Evolutionary conservation across 2,113 vertebrate species (phyloP).

Genomic region (Eubucco bourcierii): DNA sequence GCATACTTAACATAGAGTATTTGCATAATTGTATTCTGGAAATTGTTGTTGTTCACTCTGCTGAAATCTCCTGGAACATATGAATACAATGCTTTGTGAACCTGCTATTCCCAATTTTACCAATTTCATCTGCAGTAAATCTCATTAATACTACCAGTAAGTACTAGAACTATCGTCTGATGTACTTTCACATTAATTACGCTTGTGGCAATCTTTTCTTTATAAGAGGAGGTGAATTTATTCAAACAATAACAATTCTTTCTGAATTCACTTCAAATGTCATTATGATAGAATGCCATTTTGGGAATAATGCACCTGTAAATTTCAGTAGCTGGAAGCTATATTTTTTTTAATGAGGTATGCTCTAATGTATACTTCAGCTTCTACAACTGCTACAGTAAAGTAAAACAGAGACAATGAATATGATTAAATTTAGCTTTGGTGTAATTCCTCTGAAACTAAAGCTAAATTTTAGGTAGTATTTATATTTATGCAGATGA

Average conservation of each 20-base stretch:
- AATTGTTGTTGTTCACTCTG: conserved; percentile 23
- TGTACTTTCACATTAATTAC: conserved; percentile 56
- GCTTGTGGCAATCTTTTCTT: conserved; percentile 15
- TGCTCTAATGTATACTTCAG: not conserved
- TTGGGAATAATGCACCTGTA: conserved; percentile 20
- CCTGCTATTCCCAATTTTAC: conserved; percentile 34
- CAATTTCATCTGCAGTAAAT: conserved; percentile 42
- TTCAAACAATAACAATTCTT: conserved; percentile 28
- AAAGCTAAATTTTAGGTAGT: not conserved
- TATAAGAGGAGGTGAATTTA: conserved; percentile 6
- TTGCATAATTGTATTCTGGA: conserved; percentile 59
- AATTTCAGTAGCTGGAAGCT: conserved; percentile 42
- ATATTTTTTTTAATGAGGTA: conserved; percentile 21
- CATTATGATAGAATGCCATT: conserved; percentile 22
- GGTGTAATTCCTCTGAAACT: not conserved
- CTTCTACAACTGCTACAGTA: not conserved
- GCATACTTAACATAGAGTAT: conserved; percentile 5
- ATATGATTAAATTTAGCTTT: not conserved
- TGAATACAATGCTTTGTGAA: not conserved
- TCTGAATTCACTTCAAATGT: conserved; percentile 27
- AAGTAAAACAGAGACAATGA: not conserved
- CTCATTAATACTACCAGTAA: conserved; percentile 48
- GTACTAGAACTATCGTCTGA: conserved; percentile 35
- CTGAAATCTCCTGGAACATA: conserved; percentile 48
- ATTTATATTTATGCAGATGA: not conserved